Evolutionary conservation across 2,113 vertebrate genomes (phyloP), one percentile per base, ranked within the genome.

Genomic region (Bos taurus): DNA sequence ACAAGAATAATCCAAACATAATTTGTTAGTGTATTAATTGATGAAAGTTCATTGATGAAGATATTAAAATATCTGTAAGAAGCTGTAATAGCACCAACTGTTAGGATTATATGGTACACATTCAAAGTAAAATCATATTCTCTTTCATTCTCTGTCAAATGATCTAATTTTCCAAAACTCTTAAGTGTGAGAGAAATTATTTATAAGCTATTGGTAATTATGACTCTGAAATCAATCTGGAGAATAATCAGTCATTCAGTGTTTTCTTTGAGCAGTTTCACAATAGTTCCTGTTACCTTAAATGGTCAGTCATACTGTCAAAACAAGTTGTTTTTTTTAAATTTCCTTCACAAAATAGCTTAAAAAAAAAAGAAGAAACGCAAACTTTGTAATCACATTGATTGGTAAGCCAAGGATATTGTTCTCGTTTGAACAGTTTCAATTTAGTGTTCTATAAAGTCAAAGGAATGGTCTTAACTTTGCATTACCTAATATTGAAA

Each of bases 361-460:
- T 57, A 84, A 84, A 60, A 85, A 86, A 90, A 67, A 28, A 71
- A 16, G 60, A 30, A 64, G 26, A 4, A 17, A 62, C 19, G 13
- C 50, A 25, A 43, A 62, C 9, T 90, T 71, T 52, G 5, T 83
- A 28, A 59, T 84, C 50, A 89, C 43, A 98, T 96, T 94, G 81
- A 78, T 40, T 96, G 6, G 43, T 97, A 87, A 86, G 14, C 50
- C 83, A 74, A 84, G 25, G 54, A 33, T 80, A 93, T 54, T 92
- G 52, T 94, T 94, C 21, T 64, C 90, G 92, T 96, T 46, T 88
- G 12, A 96, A 90, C 74, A 91, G 77, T 97, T 97, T 96, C 36
- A 96, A 60, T 1, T 97, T 94, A 84, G 21, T 15, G 64, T 40
- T 23, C 40, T 94, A 3, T 90, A 19, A 54, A 67, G 67, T 57